phyloP scores from a whole-genome alignment of 2,797 vertebrate species.

The Centroberyx gerrardi region DNA sequence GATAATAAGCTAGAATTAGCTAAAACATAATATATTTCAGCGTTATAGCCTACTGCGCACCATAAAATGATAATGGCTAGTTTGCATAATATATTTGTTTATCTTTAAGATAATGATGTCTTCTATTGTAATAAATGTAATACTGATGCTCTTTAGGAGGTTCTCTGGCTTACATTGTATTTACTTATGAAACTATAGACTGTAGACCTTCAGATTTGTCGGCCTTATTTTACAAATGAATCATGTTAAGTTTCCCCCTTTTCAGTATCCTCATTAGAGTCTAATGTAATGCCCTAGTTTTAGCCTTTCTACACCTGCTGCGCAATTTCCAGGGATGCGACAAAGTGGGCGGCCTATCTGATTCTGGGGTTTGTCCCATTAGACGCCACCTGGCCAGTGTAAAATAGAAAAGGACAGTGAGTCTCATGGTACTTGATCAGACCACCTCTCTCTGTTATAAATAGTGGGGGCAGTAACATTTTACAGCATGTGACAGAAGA shows the following conservation, averaged over 20 bases:
- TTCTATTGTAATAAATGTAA: constrained; percentile 18
- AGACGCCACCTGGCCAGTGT: not conserved
- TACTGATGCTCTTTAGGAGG: not conserved
- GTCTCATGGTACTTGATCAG: not conserved
- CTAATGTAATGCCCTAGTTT: constrained; percentile 5
- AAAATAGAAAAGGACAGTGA: not conserved
- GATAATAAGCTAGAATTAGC: not conserved
- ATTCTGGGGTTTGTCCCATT: not conserved
- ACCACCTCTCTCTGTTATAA: constrained; percentile 1
- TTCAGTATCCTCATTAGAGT: not conserved
- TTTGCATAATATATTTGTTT: constrained; percentile 8
- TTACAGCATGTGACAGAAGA: not conserved
- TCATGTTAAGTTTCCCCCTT: not conserved
- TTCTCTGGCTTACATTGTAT: constrained; percentile 14
- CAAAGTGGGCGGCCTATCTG: constrained; percentile 2
- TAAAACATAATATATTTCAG: not conserved
- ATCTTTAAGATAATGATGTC: not conserved
- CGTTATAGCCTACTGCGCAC: not conserved
- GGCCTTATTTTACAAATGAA: constrained; percentile 6
- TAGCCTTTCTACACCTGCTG: not conserved
- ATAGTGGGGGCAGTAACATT: constrained; percentile 1
- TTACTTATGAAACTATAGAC: constrained; percentile 24
- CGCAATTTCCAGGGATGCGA: not conserved
- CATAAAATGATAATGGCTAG: not conserved
- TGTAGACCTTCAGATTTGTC: constrained; percentile 9